phyloP scores from a whole-genome alignment of 2,888 invertebrate species.

The Drosophila merina region DNA sequence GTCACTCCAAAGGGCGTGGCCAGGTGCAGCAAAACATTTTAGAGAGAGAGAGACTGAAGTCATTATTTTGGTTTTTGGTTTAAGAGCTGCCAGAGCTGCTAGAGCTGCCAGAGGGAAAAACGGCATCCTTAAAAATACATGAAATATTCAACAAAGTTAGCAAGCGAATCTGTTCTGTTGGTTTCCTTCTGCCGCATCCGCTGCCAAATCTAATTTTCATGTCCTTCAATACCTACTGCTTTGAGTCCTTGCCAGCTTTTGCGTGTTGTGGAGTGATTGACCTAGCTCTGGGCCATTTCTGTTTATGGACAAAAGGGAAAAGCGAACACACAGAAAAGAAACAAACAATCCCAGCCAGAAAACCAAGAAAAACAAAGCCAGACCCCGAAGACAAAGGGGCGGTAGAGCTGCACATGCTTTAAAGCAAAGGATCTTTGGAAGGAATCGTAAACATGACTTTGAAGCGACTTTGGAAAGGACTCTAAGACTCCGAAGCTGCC shows the following conservation, averaged over 20 bases:
- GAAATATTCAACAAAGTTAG: constrained; percentile 7
- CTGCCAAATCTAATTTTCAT: constrained; percentile 24
- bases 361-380: constrained; percentile 29
- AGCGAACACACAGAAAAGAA: not conserved
- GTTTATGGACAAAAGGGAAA: constrained; percentile 19
- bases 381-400: constrained; percentile 3
- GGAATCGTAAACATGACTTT: constrained; percentile 69
- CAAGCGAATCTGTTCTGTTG: constrained; percentile 13
- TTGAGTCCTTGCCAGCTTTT: constrained; percentile 1
- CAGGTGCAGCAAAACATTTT: constrained; percentile 19
- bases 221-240: constrained; percentile 17
- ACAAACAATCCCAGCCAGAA: not conserved
- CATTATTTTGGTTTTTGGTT: not conserved
- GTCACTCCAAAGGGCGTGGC: not conserved
- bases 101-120: constrained; percentile 5
- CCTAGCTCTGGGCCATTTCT: constrained; percentile 59
- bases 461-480: constrained; percentile 68
- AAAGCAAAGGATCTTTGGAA: constrained; percentile 59
- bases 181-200: not conserved
- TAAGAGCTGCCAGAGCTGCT: no score
- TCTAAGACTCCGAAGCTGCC: constrained; percentile 9
- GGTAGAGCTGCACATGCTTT: constrained; percentile 59
- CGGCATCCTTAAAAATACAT: constrained; percentile 13
- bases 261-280: constrained; percentile 64
- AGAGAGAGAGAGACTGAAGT: not conserved